phyloP scores from a whole-genome alignment of 2,888 invertebrate genomes.

The Yponomeuta malinellus region DNA sequence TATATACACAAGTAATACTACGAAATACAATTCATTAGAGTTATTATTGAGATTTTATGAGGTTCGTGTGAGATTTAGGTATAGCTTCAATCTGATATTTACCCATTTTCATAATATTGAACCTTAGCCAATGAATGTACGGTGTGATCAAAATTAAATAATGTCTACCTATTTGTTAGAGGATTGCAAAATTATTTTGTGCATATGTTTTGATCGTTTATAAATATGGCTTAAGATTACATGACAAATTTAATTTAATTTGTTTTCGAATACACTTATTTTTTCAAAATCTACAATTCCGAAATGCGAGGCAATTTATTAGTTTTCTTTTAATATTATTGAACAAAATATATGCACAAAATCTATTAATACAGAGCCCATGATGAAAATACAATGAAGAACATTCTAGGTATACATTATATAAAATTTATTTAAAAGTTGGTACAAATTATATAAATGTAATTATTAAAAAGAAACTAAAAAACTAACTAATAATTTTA shows the following conservation, averaged over 20 bases:
- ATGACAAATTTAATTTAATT: constrained; percentile 56
- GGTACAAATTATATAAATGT: not conserved
- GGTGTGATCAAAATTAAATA: not conserved
- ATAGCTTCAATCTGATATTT: no score
- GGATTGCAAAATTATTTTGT: constrained; percentile 5
- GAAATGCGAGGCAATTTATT: constrained; percentile 74
- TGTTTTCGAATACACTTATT: constrained; percentile 63
- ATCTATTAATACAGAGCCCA: not conserved
- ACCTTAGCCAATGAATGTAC: not conserved
- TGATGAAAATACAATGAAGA: not conserved
- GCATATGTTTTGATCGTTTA: not conserved
- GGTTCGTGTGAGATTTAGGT: no score
- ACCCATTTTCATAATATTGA: no score
- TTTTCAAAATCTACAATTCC: constrained; percentile 73
- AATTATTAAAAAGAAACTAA: constrained; percentile 27
- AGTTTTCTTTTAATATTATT: constrained; percentile 49
- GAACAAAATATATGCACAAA: constrained; percentile 49
- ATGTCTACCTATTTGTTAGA: constrained; percentile 14
- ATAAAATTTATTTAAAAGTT: not conserved
- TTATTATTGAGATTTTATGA: constrained; percentile 21
- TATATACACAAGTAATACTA: constrained; percentile 44
- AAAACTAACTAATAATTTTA: constrained; percentile 57
- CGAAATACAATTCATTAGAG: constrained; percentile 22
- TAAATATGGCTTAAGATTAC: constrained; percentile 36
- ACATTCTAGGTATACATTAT: not conserved